phyloP scores from a whole-genome alignment of 2,113 vertebrate genomes.

The Cyprinodon variegatus region DNA sequence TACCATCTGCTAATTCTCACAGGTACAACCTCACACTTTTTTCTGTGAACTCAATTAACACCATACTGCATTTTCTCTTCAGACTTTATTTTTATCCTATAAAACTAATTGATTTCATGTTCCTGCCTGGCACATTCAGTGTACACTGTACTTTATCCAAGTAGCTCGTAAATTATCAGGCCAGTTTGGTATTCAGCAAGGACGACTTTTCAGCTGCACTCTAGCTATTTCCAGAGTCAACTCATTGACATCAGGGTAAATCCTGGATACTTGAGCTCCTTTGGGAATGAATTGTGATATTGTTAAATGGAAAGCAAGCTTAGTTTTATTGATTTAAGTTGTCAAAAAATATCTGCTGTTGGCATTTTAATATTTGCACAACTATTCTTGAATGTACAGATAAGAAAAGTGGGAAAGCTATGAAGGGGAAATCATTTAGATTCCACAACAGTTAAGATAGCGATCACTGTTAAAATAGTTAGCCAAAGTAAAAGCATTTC shows the following conservation, averaged over 20 bases:
- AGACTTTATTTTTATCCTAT: conserved; percentile 74
- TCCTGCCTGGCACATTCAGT: conserved; percentile 42
- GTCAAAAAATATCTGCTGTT: conserved; percentile 45
- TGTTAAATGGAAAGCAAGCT: conserved; percentile 17
- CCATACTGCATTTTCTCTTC: conserved; percentile 64
- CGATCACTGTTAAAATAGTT: conserved; percentile 20
- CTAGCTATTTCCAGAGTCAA: conserved; percentile 28
- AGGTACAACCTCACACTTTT: conserved; percentile 75
- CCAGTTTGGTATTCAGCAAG: conserved; percentile 31
- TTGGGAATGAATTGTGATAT: conserved; percentile 16
- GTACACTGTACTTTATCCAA: conserved; percentile 39
- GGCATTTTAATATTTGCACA: conserved; percentile 30
- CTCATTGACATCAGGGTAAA: conserved; percentile 30
- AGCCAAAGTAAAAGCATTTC: conserved; percentile 26
- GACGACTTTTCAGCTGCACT: conserved; percentile 27
- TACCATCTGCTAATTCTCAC: conserved; percentile 75
- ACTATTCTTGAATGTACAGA: conserved; percentile 56
- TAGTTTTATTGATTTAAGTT: conserved; percentile 12
- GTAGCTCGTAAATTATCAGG: conserved; percentile 49
- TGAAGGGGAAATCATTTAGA: conserved; percentile 46
- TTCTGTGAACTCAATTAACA: conserved; percentile 84
- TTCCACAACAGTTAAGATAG: conserved; percentile 43
- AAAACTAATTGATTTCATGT: conserved; percentile 73
- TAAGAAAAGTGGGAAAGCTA: conserved; percentile 40
- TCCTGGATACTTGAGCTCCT: conserved; percentile 1